phyloP scores from a whole-genome alignment of 2,888 invertebrate species.

The Dryobotodes eremita region DNA sequence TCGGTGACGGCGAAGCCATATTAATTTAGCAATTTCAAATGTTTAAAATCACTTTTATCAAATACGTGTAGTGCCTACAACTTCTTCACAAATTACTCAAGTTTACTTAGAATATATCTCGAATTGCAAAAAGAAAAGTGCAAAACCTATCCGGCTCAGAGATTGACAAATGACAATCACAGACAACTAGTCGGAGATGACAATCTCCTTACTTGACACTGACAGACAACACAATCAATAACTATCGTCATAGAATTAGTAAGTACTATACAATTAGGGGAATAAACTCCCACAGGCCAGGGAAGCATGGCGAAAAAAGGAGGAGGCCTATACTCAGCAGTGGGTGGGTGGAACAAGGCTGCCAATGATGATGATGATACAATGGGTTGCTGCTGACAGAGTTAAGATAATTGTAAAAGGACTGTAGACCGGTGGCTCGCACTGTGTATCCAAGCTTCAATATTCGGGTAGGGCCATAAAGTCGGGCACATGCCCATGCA shows the following conservation, averaged over 20 bases:
- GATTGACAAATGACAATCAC: constrained; percentile 1
- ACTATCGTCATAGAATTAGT: not conserved
- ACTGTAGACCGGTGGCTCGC: not conserved
- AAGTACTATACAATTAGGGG: not conserved
- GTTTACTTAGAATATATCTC: not conserved
- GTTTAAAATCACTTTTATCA: not conserved
- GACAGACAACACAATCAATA: not conserved
- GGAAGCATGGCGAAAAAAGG: not conserved
- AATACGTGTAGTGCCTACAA: not conserved
- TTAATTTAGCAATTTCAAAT: constrained; percentile 16
- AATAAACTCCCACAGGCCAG: not conserved
- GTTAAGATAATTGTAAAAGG: not conserved
- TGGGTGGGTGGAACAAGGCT: not conserved
- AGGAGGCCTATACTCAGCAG: not conserved
- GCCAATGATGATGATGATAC: not conserved
- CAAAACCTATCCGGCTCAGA: not conserved
- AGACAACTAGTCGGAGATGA: no score
- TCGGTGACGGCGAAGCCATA: constrained; percentile 93
- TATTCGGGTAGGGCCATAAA: not conserved
- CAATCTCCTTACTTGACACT: constrained; percentile 9
- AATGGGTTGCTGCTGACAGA: not conserved
- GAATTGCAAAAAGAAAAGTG: constrained; percentile 4
- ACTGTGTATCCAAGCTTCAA: not conserved
- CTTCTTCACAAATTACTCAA: constrained; percentile 1
- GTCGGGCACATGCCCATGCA: not conserved